These are phyloP conservation scores for Coregonus suidteri DNA, from an alignment of 2,797 vertebrate genomes.

Conservation along the genomic window DNA sequence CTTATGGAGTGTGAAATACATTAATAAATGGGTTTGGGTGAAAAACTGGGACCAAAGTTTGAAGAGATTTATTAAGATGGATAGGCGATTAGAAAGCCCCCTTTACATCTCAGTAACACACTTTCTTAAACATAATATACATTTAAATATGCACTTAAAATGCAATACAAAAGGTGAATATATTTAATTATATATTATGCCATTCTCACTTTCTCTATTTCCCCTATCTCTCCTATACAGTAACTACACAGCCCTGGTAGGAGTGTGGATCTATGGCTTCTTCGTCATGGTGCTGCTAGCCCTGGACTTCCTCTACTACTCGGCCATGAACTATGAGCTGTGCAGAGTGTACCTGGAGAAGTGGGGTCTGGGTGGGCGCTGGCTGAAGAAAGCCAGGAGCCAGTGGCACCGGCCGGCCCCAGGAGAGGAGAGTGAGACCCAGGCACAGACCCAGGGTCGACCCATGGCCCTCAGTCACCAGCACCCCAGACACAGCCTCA, in stretches of 20 bases:
- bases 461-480: slow-evolving; percentile 66
- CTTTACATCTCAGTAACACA: slow-evolving; percentile 29
- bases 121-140: slow-evolving; percentile 36
- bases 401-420: slow-evolving; percentile 84
- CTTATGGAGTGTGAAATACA: slow-evolving; percentile 45
- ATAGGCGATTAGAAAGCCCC: neutral
- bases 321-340: slow-evolving; percentile 96
- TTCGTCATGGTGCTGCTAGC: slow-evolving; percentile 92
- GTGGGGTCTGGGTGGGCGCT: slow-evolving; percentile 92
- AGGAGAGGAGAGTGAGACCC: slow-evolving; percentile 69
- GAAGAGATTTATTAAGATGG: slow-evolving; percentile 44
- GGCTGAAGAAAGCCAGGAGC: slow-evolving; percentile 89
- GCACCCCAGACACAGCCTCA: slow-evolving; percentile 80
- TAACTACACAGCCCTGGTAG: slow-evolving; percentile 94
- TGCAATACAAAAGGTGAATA: neutral
- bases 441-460: slow-evolving; percentile 60
- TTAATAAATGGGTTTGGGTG: slow-evolving; percentile 32
- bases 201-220: slow-evolving; percentile 20
- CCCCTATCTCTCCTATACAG: slow-evolving; percentile 67
- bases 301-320: slow-evolving; percentile 96
- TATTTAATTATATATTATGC: neutral
- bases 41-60: slow-evolving; percentile 39
- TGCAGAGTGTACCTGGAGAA: slow-evolving; percentile 93
- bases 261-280: slow-evolving; percentile 99
- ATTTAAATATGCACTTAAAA: neutral